A percentile compares a stretch with the other conserved stretches of the same genome.
Conservation (phyloP, 2,888 invertebrate species). For the Antheraea yamamai region DNA sequence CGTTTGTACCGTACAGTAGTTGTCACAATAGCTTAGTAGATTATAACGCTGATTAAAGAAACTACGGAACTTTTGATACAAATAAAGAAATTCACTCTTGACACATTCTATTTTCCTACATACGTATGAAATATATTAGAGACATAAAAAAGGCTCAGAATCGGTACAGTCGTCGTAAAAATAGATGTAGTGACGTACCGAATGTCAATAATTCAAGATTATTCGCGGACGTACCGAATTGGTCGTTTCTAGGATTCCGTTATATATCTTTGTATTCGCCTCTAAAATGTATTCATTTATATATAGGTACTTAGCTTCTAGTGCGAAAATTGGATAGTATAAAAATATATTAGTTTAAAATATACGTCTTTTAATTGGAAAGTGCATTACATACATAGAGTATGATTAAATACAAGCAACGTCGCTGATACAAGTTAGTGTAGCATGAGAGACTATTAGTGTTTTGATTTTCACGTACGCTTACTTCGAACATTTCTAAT, state of each 20-base stretch:
- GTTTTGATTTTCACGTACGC: no score
- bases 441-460: no score
- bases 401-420: no score
- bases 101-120: constrained; percentile 53
- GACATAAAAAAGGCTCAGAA: constrained; percentile 72
- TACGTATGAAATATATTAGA: constrained; percentile 70
- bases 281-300: background rate
- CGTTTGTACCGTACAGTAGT: background rate
- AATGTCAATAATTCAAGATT: constrained; percentile 79
- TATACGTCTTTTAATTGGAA: background rate
- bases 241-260: background rate
- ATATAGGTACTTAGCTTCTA: background rate
- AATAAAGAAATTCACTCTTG: background rate
- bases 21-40: background rate
- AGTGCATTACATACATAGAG: no score
- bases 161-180: constrained; percentile 63
- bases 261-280: background rate
- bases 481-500: no score
- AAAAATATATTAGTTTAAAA: no score
- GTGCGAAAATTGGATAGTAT: no score
- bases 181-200: constrained; percentile 67
- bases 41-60: background rate
- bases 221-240: constrained; percentile 30
- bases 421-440: no score
- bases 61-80: constrained; percentile 10